Conservation (phyloP, 2,113 vertebrate genomes). For the Budorcas taxicolor region DNA sequence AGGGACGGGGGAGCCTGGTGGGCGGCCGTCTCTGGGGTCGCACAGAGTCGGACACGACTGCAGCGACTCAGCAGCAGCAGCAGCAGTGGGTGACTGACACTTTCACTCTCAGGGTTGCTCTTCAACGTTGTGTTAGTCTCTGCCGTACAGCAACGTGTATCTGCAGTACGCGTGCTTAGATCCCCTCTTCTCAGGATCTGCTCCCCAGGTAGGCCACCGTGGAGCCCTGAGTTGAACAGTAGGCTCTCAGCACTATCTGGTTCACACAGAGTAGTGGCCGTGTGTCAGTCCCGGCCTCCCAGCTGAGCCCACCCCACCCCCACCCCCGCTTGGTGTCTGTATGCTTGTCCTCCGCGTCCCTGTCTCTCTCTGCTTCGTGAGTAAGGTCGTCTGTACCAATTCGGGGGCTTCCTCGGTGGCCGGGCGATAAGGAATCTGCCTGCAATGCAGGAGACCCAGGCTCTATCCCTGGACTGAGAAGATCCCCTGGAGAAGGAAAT, state of each 20-base stretch:
- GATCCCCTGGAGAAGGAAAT: not conserved
- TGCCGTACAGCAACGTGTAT: not conserved
- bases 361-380: not conserved
- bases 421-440: not conserved
- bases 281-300: fast-evolving
- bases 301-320: not conserved
- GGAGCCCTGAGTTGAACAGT: fast-evolving
- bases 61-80: no score
- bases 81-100: not conserved
- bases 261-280: fast-evolving
- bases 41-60: not conserved
- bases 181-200: not conserved
- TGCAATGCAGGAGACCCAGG: not conserved
- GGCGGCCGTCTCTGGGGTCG: not conserved
- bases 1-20: not conserved
- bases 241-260: fast-evolving
- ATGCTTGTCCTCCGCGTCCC: fast-evolving
- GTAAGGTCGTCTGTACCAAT: not conserved
- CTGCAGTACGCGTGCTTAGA: fast-evolving
- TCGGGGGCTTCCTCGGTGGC: not conserved
- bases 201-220: not conserved
- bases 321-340: not conserved
- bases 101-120: not conserved
- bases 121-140: fast-evolving
- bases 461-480: not conserved